Evolutionary conservation across 2,113 vertebrate genomes (phyloP).

Genomic region (Melanerpes aurifrons): DNA sequence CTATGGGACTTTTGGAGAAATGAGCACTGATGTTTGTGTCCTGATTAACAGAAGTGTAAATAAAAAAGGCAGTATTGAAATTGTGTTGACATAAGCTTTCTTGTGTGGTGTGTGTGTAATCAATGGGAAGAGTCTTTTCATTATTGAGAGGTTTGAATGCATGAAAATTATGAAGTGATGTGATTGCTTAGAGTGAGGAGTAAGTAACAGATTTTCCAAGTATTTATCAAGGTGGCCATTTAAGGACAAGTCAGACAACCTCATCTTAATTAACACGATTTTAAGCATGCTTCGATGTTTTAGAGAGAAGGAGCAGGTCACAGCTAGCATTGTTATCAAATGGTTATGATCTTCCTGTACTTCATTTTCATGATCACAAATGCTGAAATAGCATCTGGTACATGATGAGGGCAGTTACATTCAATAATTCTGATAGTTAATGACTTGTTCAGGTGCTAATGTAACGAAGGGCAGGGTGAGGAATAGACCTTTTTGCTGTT

Average conservation of each 20-base stretch:
- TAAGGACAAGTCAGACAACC: background rate
- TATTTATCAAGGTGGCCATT: background rate
- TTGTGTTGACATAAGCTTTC: constrained; percentile 32
- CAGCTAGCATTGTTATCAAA: background rate
- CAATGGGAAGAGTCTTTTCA: background rate
- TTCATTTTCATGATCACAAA: background rate
- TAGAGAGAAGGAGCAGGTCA: background rate
- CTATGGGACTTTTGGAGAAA: background rate
- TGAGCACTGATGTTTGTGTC: background rate
- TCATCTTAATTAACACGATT: background rate
- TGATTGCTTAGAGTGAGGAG: background rate
- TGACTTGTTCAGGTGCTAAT: background rate
- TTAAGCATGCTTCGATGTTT: background rate
- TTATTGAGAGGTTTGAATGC: constrained; percentile 23
- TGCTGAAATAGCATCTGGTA: background rate
- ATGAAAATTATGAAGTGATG: background rate
- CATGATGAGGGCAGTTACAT: fast-evolving
- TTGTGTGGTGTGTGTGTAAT: constrained; percentile 19
- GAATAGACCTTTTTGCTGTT: background rate
- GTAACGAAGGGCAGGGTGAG: background rate
- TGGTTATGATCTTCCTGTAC: background rate
- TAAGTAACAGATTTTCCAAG: background rate
- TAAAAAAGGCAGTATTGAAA: constrained; percentile 1
- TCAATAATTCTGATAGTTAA: background rate
- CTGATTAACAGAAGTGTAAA: background rate